These are phyloP conservation scores for Xerus inauris DNA, from an alignment of 2,113 vertebrate species.

Conservation along the genomic window DNA sequence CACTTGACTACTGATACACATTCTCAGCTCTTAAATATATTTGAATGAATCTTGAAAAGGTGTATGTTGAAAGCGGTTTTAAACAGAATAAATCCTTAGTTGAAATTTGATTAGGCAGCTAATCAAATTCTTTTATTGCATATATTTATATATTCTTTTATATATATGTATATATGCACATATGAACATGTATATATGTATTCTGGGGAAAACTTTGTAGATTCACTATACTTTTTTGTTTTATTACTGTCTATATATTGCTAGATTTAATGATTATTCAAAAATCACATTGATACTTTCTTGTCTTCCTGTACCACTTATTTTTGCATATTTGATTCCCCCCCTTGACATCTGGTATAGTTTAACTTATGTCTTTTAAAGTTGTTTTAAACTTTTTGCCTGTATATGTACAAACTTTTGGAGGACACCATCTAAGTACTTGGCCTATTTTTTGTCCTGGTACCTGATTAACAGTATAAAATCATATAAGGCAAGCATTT, in stretches of 20 bases:
- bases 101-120: conserved; percentile 33
- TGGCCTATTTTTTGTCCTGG: not conserved
- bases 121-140: conserved; percentile 14
- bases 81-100: conserved; percentile 26
- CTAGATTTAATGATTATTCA: conserved; percentile 1
- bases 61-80: not conserved
- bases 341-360: not conserved
- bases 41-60: conserved; percentile 45
- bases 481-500: conserved; percentile 12
- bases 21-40: not conserved
- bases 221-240: conserved; percentile 8
- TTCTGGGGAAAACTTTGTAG: not conserved
- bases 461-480: not conserved
- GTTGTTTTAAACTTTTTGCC: not conserved
- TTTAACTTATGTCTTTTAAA: conserved; percentile 11
- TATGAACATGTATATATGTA: not conserved
- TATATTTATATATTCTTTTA: too few species aligned
- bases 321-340: conserved; percentile 8
- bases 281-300: not conserved
- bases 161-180: too few species aligned
- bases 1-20: not conserved
- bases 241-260: not conserved
- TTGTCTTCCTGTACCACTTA: not conserved
- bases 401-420: not conserved
- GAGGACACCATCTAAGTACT: not conserved